These are phyloP conservation scores for Philopotamus ludificatus DNA, from an alignment of 1,140 invertebrate species.

Conservation along the genomic window DNA sequence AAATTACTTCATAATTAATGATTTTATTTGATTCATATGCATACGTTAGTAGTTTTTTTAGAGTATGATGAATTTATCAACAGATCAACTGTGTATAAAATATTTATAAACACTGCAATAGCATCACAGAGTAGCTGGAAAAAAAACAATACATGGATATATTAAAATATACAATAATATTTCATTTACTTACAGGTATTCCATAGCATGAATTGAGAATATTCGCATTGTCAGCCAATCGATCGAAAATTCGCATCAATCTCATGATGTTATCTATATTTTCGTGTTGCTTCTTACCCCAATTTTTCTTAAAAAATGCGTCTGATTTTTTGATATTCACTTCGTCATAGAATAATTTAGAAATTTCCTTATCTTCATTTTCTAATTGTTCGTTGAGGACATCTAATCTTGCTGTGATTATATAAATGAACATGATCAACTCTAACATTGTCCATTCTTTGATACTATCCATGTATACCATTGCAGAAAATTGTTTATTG, in stretches of 20 bases:
- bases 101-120: constrained; percentile 27
- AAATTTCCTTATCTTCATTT: constrained; percentile 30
- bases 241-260: constrained; percentile 30
- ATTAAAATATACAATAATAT: constrained; percentile 12
- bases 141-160: not conserved
- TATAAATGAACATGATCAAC: constrained; percentile 13
- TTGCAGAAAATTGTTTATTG: constrained; percentile 1
- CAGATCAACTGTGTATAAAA: not conserved
- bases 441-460: constrained; percentile 25
- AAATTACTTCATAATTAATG: not conserved
- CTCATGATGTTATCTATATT: constrained; percentile 24
- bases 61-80: constrained; percentile 21
- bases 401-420: constrained; percentile 20
- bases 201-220: constrained; percentile 37
- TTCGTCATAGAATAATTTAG: constrained; percentile 34
- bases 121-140: constrained; percentile 34
- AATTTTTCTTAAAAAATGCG: not conserved
- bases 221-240: constrained; percentile 29
- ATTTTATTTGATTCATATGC: not conserved
- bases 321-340: constrained; percentile 21
- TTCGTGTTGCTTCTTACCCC: not conserved
- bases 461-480: not conserved
- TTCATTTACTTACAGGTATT: constrained; percentile 31
- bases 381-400: constrained; percentile 28
- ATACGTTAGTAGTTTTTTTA: constrained; percentile 13